These are phyloP conservation scores for Drosophila basisetae DNA, from an alignment of 2,888 invertebrate species.

Conservation along the genomic window DNA sequence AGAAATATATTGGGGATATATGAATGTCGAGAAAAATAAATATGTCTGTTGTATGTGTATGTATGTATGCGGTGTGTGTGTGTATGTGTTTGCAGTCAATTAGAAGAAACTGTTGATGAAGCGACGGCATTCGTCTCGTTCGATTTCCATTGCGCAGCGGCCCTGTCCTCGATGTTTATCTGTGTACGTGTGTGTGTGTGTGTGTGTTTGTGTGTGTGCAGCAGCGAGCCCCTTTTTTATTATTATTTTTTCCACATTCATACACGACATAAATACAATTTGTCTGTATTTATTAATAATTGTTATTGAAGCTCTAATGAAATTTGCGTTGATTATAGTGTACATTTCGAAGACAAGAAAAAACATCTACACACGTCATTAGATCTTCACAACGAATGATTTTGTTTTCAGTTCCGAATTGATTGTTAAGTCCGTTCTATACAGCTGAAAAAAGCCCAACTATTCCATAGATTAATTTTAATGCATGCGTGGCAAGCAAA, in stretches of 20 bases:
- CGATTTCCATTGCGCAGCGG: conserved; percentile 35
- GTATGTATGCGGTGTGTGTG: conserved; percentile 1
- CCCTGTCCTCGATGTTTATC: conserved; percentile 58
- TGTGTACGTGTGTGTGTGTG: conserved; percentile 20
- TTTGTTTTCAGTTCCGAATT: conserved; percentile 26
- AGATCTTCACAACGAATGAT: conserved; percentile 23
- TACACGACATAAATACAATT: conserved; percentile 21
- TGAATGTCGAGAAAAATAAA: conserved; percentile 14
- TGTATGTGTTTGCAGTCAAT: conserved; percentile 48
- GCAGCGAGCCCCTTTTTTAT: conserved; percentile 57
- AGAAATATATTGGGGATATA: conserved; percentile 30
- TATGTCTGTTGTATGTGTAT: conserved; percentile 5
- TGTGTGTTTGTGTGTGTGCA: conserved; percentile 28
- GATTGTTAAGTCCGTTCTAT: not conserved
- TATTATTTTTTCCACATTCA: conserved; percentile 30
- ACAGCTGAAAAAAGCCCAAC: conserved; percentile 14
- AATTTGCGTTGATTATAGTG: conserved; percentile 65
- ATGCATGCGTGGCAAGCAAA: conserved; percentile 13
- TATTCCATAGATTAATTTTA: conserved; percentile 16
- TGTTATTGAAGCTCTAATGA: conserved; percentile 71
- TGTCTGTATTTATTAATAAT: conserved; percentile 43
- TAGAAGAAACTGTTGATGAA: conserved; percentile 65
- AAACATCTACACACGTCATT: conserved; percentile 71
- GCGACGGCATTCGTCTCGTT: conserved; percentile 36
- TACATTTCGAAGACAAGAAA: conserved; percentile 20